Conservation (phyloP, 2,113 vertebrate species). For the Callipepla californica region DNA sequence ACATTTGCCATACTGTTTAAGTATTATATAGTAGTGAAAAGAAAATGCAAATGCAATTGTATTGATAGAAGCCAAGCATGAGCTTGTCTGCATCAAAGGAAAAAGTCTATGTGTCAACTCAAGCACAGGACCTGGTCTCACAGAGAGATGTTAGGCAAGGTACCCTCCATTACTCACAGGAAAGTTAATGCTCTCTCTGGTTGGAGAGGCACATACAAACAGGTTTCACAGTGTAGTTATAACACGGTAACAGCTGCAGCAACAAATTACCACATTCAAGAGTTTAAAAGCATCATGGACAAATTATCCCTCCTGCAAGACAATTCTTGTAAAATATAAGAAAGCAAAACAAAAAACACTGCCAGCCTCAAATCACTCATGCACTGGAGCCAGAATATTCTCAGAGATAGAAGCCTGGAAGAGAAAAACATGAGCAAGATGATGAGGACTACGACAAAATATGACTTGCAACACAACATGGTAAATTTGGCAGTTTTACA, state of each 20-base stretch:
- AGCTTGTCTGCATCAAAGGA: neutral
- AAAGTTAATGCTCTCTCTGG: neutral
- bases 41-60: slow-evolving; percentile 47
- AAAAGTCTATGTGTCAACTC: neutral
- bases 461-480: neutral
- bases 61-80: neutral
- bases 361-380: slow-evolving; percentile 13
- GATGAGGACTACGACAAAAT: slow-evolving; percentile 27
- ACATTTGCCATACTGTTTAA: neutral
- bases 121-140: neutral
- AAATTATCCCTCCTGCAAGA: slow-evolving; percentile 15
- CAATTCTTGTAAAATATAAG: slow-evolving; percentile 30
- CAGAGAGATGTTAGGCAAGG: slow-evolving; percentile 39
- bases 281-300: slow-evolving; percentile 25
- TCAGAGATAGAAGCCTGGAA: neutral
- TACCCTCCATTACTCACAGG: slow-evolving; percentile 38
- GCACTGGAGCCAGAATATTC: neutral
- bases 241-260: slow-evolving; percentile 25
- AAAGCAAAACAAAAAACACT: slow-evolving; percentile 29
- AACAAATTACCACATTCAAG: slow-evolving; percentile 27
- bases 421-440: slow-evolving; percentile 41
- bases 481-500: slow-evolving; percentile 26
- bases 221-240: neutral
- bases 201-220: slow-evolving; percentile 31
- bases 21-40: neutral